Evolutionary conservation across 2,797 vertebrate species (phyloP).

Genomic region (Arctocebus calabarensis): DNA sequence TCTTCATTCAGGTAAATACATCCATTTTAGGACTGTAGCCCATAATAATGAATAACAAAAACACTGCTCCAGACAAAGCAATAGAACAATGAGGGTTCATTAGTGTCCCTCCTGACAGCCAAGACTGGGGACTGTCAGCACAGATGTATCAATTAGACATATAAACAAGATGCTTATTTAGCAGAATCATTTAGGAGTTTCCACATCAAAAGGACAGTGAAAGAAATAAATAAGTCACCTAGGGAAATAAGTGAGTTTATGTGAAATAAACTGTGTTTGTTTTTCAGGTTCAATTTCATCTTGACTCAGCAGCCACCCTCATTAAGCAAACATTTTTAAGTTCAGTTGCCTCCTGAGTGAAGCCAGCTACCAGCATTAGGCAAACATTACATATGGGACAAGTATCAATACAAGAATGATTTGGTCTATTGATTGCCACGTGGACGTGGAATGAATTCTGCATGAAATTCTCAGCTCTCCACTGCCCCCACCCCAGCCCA

Average conservation of each 20-base stretch:
- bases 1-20: not conserved
- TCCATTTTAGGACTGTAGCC: not conserved
- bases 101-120: not conserved
- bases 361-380: conserved; percentile 16
- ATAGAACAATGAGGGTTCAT: not conserved
- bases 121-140: not conserved
- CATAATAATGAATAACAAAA: not conserved
- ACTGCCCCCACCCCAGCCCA: not conserved
- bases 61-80: not conserved
- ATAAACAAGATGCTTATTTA: not conserved
- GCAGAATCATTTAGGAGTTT: not conserved
- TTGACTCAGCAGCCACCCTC: not conserved
- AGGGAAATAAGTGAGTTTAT: not conserved
- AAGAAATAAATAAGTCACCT: not conserved
- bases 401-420: conserved; percentile 44
- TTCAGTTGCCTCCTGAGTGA: not conserved
- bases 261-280: not conserved
- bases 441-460: not conserved
- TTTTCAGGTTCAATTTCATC: conserved; percentile 31
- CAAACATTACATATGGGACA: not conserved
- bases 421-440: conserved; percentile 3
- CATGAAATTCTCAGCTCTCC: too few species aligned
- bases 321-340: conserved; percentile 41
- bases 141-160: not conserved
- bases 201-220: not conserved